phyloP scores from a whole-genome alignment of 2,888 invertebrate species.

The Ectemnius continuus region DNA sequence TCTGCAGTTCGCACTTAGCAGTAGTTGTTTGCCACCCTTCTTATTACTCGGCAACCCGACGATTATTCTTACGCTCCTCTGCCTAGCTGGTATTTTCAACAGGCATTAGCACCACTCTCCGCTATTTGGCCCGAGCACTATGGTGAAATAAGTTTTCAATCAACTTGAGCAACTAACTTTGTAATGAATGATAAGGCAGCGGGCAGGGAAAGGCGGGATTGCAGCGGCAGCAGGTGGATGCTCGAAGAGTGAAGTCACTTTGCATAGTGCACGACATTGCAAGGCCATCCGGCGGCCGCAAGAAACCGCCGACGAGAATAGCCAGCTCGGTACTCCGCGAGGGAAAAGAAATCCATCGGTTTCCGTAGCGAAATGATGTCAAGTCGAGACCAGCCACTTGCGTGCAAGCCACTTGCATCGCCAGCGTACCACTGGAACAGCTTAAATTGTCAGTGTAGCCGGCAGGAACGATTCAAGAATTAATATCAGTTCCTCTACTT shows the following conservation, averaged over 20 bases:
- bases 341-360: constrained; percentile 30
- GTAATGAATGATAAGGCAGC: background rate
- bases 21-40: constrained; percentile 17
- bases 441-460: too few species aligned
- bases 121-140: background rate
- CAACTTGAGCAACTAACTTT: too few species aligned
- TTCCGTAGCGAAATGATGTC: constrained; percentile 32
- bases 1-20: constrained; percentile 39
- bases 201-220: constrained; percentile 37
- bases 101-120: background rate
- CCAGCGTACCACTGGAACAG: too few species aligned
- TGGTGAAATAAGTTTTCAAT: too few species aligned
- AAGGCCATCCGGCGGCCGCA: constrained; percentile 57
- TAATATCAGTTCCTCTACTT: too few species aligned
- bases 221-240: constrained; percentile 30
- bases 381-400: constrained; percentile 11
- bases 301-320: constrained; percentile 49
- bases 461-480: too few species aligned
- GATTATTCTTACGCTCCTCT: constrained; percentile 32
- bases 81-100: too few species aligned
- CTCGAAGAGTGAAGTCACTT: constrained; percentile 36
- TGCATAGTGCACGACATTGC: constrained; percentile 55
- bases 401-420: too few species aligned
- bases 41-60: constrained; percentile 31
- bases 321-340: constrained; percentile 27